Evolutionary conservation across 2,113 vertebrate genomes (phyloP).

Genomic region (Oncorhynchus clarkii): DNA sequence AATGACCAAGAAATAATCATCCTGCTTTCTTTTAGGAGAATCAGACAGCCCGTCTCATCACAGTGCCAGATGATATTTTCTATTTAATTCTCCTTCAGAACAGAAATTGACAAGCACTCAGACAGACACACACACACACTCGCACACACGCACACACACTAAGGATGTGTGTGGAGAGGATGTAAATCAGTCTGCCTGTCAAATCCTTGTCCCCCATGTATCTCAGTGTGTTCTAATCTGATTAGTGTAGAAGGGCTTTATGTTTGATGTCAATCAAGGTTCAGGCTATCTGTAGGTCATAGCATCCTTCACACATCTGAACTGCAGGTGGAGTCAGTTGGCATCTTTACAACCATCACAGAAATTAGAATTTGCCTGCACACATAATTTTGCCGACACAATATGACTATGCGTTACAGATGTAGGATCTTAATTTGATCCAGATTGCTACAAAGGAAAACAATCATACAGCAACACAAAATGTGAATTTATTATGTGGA

Average conservation of each 20-base stretch:
- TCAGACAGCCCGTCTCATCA: not conserved
- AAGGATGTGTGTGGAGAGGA: slow-evolving; percentile 1
- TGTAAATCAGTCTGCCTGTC: slow-evolving; percentile 32
- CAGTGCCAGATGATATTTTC: slow-evolving; percentile 28
- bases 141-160: not conserved
- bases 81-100: slow-evolving; percentile 42
- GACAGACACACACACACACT: not conserved
- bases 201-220: slow-evolving; percentile 29
- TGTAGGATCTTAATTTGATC: too few species aligned
- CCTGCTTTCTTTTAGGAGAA: too few species aligned
- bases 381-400: too few species aligned
- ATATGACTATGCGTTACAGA: too few species aligned
- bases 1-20: not conserved
- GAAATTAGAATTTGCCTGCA: not conserved
- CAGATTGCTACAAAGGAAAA: too few species aligned
- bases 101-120: slow-evolving; percentile 16
- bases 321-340: not conserved
- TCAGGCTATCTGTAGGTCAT: slow-evolving; percentile 32
- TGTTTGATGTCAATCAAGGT: slow-evolving; percentile 27
- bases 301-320: not conserved
- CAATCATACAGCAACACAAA: too few species aligned
- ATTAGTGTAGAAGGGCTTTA: slow-evolving; percentile 31
- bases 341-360: not conserved
- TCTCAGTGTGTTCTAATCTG: slow-evolving; percentile 35
- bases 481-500: too few species aligned